phyloP scores from a whole-genome alignment of 2,797 vertebrate genomes.

The Pantherophis vulpinus region DNA sequence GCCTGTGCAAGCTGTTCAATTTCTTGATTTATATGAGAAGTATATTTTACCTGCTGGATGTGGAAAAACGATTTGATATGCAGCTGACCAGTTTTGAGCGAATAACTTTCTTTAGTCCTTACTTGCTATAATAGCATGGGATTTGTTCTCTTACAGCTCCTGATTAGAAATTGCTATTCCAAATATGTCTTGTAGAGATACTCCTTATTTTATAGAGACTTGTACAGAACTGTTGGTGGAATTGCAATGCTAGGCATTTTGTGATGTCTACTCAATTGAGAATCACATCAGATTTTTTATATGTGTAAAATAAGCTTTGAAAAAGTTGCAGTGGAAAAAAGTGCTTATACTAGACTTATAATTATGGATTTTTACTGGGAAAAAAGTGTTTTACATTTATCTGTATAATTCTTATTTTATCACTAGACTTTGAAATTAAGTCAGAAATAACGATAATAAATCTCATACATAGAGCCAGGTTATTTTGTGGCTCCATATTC shows the following conservation, averaged over 20 bases:
- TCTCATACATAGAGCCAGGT: background rate
- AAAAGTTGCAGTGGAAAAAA: background rate
- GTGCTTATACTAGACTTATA: background rate
- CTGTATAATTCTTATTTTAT: background rate
- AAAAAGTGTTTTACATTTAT: background rate
- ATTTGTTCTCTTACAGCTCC: constrained; percentile 51
- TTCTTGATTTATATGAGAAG: constrained; percentile 59
- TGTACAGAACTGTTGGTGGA: constrained; percentile 28
- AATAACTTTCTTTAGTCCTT: constrained; percentile 52
- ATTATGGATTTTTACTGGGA: background rate
- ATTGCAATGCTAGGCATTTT: constrained; percentile 15
- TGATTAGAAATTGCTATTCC: constrained; percentile 57
- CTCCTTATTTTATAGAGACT: constrained; percentile 48
- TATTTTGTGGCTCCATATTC: background rate
- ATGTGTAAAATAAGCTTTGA: constrained; percentile 37
- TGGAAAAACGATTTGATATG: constrained; percentile 49
- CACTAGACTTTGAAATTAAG: background rate
- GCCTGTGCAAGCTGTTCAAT: constrained; percentile 32
- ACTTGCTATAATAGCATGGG: constrained; percentile 43
- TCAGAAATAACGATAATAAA: background rate
- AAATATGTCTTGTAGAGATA: constrained; percentile 48
- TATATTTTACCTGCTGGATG: constrained; percentile 30
- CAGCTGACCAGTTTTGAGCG: constrained; percentile 40
- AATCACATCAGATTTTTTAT: constrained; percentile 42
- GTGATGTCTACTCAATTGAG: constrained; percentile 30